phyloP scores from a whole-genome alignment of 2,113 vertebrate species.

The Silurus asotus region DNA sequence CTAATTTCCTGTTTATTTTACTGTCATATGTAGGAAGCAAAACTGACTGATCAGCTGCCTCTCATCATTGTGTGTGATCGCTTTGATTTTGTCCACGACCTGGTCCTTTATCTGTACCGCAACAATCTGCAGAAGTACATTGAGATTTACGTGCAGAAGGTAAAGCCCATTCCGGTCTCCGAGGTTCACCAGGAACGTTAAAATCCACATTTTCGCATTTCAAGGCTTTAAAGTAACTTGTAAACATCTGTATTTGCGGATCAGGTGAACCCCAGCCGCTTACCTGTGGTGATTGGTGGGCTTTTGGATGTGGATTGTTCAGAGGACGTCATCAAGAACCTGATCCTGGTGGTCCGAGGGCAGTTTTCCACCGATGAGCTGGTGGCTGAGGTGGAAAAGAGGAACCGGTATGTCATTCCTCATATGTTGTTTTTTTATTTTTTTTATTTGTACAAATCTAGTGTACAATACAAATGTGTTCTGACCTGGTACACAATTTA shows the following conservation, averaged over 20 bases:
- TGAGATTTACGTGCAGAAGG: slow-evolving; percentile 99
- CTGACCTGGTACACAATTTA: not conserved
- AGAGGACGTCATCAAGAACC: slow-evolving; percentile 97
- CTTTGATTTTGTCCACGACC: slow-evolving; percentile 97
- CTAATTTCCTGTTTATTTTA: not conserved
- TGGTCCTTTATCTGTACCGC: slow-evolving; percentile 97
- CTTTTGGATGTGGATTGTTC: slow-evolving; percentile 97
- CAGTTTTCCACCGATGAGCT: slow-evolving; percentile 98
- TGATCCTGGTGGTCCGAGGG: slow-evolving; percentile 95
- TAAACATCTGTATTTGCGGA: not conserved
- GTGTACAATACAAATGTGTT: not conserved
- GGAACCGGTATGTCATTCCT: slow-evolving; percentile 82
- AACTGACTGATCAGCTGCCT: slow-evolving; percentile 96
- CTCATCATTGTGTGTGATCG: slow-evolving; percentile 98
- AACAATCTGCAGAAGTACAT: slow-evolving; percentile 99
- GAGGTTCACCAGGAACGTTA: not conserved
- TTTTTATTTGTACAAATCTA: not conserved
- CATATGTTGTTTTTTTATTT: no score
- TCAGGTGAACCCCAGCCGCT: slow-evolving; percentile 95
- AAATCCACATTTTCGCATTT: not conserved
- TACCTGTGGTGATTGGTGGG: slow-evolving; percentile 96
- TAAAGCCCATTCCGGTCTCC: slow-evolving; percentile 53
- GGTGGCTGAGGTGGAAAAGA: slow-evolving; percentile 97
- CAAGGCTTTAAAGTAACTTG: not conserved
- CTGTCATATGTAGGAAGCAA: slow-evolving; percentile 83